phyloP scores from a whole-genome alignment of 2,113 vertebrate species.

The Vulpes ferrilata region DNA sequence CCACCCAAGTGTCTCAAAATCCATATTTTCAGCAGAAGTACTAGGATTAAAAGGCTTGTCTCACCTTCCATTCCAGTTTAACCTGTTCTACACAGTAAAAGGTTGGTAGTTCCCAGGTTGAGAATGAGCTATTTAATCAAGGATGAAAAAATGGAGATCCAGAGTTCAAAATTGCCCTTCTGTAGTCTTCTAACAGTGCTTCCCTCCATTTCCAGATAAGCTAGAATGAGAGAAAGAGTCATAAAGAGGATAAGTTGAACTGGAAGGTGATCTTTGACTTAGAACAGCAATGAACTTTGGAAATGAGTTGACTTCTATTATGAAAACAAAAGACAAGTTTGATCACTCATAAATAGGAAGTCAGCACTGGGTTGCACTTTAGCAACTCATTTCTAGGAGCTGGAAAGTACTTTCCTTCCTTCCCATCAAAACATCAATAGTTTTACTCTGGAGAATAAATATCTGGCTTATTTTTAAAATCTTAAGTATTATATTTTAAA shows the following conservation, averaged over 20 bases:
- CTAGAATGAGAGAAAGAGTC: not conserved
- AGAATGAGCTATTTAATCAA: not conserved
- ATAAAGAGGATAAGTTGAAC: not conserved
- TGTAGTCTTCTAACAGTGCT: not conserved
- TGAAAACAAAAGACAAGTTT: not conserved
- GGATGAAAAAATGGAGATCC: not conserved
- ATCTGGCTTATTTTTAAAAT: constrained; percentile 18
- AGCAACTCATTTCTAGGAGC: not conserved
- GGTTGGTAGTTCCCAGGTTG: not conserved
- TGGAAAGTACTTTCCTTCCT: not conserved
- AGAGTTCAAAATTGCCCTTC: not conserved
- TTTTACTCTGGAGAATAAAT: not conserved
- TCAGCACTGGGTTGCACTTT: not conserved
- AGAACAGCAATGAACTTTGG: not conserved
- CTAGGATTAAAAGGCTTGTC: not conserved
- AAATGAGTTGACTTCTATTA: not conserved
- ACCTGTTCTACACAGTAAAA: not conserved
- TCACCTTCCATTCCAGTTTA: not conserved
- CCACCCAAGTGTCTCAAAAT: not conserved
- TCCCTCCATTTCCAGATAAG: not conserved
- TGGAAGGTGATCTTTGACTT: not conserved
- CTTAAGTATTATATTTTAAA: constrained; percentile 7
- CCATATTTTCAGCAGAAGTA: not conserved
- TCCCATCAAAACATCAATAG: not conserved
- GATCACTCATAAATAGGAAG: not conserved